Evolutionary conservation across 2,888 invertebrate species (phyloP), one percentile per base, ranked within the genome.

Genomic region (Ametastegia equiseti): DNA sequence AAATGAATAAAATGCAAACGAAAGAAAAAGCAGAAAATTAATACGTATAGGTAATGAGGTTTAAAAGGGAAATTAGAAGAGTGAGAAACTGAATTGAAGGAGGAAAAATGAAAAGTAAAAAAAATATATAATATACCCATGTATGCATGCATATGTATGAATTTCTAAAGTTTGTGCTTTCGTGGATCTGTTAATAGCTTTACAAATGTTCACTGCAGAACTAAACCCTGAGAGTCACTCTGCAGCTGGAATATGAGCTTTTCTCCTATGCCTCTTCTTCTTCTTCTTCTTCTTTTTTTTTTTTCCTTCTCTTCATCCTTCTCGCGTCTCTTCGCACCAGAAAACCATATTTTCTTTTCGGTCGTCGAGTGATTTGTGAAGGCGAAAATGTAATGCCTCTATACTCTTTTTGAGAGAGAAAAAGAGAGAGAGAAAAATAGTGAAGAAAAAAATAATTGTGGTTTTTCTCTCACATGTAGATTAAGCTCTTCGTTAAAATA

Each of bases 311-410:
- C 30, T 15, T 60, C 60, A 23, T 60, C 13, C 60, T 60, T 3
- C 27, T 60, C 15, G 9, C 15, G 15, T 30, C 27, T 60, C 27
- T 60, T 11, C 30, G 60, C 60, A 13, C 23, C 27, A 11, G n/a
- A n/a, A n/a, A n/a, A 84, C 83, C 87, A 85, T 86, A 87, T 86
- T 87, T 87, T 82, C 85, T n/a, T n/a, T n/a, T 83, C 45, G 65
- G 84, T 82, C 84, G 88, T 67, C 83, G 85, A 88, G 85, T 88
- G 88, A 88, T 88, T 87, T 88, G 86, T 86, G 83, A 84, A 82
- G 83, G 84, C 84, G 86, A 85, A 86, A 88, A 88, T 88, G 85
- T 86, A 82, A 23, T 23, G 30, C 42, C 45, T n/a, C n/a, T n/a
- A n/a, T n/a, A n/a, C n/a, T n/a, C n/a, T n/a, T n/a, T n/a, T n/a